Base-by-base conservation (phyloP, 2,797 vertebrate species). In the Microctenopoma stevenorrisi region DNA sequence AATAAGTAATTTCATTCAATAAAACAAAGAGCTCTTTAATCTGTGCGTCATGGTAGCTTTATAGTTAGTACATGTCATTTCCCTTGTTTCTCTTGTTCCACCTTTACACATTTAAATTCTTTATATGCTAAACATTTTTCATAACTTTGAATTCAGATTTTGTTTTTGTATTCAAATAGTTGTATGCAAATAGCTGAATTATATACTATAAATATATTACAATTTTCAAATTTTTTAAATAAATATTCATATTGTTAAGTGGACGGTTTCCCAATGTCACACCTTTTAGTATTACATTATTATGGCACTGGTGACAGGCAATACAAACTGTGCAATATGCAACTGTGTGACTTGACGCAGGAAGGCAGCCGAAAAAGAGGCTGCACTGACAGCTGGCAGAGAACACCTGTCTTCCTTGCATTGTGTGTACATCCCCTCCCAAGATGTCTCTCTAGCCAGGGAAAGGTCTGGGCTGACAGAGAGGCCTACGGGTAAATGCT, bases 401-500 rank as follows among this genome's bases (percentile, higher is more conserved):
- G 80, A 92, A 89, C 92, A 94, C 90, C 92, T 93, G 92, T 88
- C 88, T 91, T 83, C 86, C 90, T 89, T 85, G 86, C 86, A 90
- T 79, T 76, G 84, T 83, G 81, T 82, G 76, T 82, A 78, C 82
- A 83, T 87, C 68, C 64, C 42, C 79, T 93, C 91, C 91, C 92
- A 88, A 86, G 85, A 91, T 89, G 84, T 86, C 69, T 78, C 65
- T 78, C 78, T 71, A 85, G 88, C 84, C 86, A 86, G 82, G 68
- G 82, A 93, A 86, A 91, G 88, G 87, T 92, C 88, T 89, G 70
- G 71, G 83, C 82, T 86, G 86, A 91, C 84, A 89, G 76, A 89
- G 77, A 81, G 83, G 88, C 89, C 91, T 92, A 79, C 75, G 86
- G 91, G 90, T 92, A 91, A 92, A 91, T 86, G 88, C 82, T 88